These are phyloP conservation scores for Chloroclysta siterata DNA, from an alignment of 2,888 invertebrate genomes.

Conservation along the genomic window DNA sequence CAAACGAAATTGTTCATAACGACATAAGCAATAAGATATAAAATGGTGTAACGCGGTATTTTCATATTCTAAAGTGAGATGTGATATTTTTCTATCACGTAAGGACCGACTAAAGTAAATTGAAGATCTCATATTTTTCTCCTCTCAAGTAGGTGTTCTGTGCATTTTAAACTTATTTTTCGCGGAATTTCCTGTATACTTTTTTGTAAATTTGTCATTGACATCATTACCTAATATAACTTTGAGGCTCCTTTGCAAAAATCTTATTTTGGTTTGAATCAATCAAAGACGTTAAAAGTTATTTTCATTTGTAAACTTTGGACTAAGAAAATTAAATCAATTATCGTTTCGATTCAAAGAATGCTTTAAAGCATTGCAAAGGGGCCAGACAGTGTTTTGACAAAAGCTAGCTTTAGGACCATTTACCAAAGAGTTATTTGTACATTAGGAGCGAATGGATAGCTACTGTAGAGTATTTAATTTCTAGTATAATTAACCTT, in stretches of 20 bases:
- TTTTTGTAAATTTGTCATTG: conserved; percentile 15
- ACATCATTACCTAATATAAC: conserved; percentile 16
- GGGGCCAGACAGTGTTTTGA: conserved; percentile 71
- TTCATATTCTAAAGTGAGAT: conserved; percentile 78
- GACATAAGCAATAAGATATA: conserved; percentile 64
- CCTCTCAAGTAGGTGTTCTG: conserved; percentile 30
- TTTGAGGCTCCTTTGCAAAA: conserved; percentile 32
- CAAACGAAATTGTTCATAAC: conserved; percentile 62
- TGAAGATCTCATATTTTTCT: conserved; percentile 49
- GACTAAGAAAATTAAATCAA: conserved; percentile 2
- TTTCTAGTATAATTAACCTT: conserved; percentile 74
- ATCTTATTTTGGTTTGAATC: not conserved
- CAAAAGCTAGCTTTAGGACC: conserved; percentile 80
- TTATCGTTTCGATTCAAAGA: not conserved
- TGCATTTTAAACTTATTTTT: conserved; percentile 25
- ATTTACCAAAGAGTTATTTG: conserved; percentile 83
- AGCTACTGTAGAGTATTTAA: conserved; percentile 73
- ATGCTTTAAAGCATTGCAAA: conserved; percentile 53
- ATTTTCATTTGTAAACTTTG: not conserved
- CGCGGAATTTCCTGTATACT: conserved; percentile 17
- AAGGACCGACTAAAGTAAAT: conserved; percentile 50
- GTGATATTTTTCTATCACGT: conserved; percentile 76
- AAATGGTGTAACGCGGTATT: conserved; percentile 65
- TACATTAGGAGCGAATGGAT: conserved; percentile 76
- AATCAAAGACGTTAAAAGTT: conserved; percentile 2